Conservation (phyloP, 2,888 invertebrate species). For the Gnatocerus cornutus region DNA sequence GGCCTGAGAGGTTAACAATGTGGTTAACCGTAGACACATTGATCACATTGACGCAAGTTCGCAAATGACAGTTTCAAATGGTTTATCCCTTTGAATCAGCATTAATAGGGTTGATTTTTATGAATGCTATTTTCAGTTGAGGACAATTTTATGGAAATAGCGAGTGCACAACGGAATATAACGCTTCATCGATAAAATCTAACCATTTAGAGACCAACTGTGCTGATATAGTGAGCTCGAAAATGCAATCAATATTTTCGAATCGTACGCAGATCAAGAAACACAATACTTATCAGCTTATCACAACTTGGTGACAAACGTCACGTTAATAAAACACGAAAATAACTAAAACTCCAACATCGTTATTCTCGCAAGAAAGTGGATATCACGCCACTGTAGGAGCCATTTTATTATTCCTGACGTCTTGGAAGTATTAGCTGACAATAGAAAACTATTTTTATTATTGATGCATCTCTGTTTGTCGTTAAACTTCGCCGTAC, state of each 20-base stretch:
- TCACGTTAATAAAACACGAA: neutral
- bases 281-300: neutral
- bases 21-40: conserved; percentile 33
- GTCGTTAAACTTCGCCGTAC: neutral
- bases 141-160: conserved; percentile 21
- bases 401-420: neutral
- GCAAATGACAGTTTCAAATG: conserved; percentile 38
- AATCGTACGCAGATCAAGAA: neutral
- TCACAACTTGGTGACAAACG: too few relatives aligned
- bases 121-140: conserved; percentile 10
- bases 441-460: neutral
- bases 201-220: conserved; percentile 15
- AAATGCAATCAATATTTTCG: conserved; percentile 21
- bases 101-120: conserved; percentile 22
- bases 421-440: neutral
- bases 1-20: conserved; percentile 42
- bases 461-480: conserved; percentile 1
- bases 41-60: conserved; percentile 36
- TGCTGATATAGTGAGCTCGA: conserved; percentile 9
- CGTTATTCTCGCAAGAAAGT: neutral
- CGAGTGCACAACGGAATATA: conserved; percentile 16
- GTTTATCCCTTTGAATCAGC: conserved; percentile 24
- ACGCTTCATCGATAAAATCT: conserved; percentile 29
- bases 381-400: neutral
- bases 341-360: neutral